Conservation (phyloP, 1,140 invertebrate species). For the Listronotus bonariensis region DNA sequence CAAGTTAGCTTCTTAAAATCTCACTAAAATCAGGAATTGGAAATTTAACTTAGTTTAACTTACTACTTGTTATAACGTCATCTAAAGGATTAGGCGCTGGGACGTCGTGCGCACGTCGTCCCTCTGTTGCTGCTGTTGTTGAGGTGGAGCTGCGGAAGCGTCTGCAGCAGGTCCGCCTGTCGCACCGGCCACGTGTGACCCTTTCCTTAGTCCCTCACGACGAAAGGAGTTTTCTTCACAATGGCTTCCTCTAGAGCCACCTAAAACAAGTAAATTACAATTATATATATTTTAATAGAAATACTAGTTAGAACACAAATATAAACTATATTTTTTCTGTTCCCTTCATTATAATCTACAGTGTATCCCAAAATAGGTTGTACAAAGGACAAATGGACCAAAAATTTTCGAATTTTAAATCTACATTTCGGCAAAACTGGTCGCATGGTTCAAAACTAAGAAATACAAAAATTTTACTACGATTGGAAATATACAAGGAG, state of each 20-base stretch:
- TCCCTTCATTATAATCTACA: no score
- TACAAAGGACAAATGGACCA: no score
- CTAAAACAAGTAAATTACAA: slow-evolving; percentile 34
- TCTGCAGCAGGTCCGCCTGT: slow-evolving; percentile 36
- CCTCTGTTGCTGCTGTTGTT: slow-evolving; percentile 47
- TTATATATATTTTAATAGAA: no score
- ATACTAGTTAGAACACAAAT: neutral
- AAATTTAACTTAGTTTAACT: slow-evolving; percentile 17
- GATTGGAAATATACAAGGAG: no score
- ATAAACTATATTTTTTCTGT: neutral
- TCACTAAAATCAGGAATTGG: no score
- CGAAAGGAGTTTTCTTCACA: slow-evolving; percentile 51
- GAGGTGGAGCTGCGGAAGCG: slow-evolving; percentile 44
- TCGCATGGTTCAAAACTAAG: no score
- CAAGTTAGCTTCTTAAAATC: neutral
- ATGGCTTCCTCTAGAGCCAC: slow-evolving; percentile 52
- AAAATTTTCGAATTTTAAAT: no score
- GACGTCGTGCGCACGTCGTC: slow-evolving; percentile 49
- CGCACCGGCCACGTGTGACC: slow-evolving; percentile 36
- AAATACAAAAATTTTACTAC: no score
- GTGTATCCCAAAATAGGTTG: no score
- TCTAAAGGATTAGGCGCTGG: slow-evolving; percentile 49
- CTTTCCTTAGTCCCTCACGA: slow-evolving; percentile 43
- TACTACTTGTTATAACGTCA: slow-evolving; percentile 53
- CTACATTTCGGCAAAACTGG: no score